Conservation (phyloP, 2,888 invertebrate genomes). For the Lithophane leautieri region DNA sequence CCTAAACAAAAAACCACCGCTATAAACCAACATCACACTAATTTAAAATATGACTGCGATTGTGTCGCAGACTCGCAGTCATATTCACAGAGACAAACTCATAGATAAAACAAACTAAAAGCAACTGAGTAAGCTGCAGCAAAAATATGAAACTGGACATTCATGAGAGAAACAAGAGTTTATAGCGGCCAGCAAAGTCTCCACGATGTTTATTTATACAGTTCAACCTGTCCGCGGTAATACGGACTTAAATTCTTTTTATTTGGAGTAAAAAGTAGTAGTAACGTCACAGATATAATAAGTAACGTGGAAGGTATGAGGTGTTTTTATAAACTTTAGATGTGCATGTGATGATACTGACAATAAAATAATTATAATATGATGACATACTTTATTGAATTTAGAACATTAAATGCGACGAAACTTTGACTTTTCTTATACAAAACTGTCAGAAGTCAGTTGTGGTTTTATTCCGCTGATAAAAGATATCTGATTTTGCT, state of each 20-base stretch:
- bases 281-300: too few relatives aligned
- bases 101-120: conserved; percentile 54
- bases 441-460: neutral
- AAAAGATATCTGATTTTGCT: neutral
- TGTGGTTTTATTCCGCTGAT: neutral
- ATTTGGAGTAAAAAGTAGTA: conserved; percentile 32
- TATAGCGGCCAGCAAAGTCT: conserved; percentile 52
- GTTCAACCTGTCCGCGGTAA: conserved; percentile 56
- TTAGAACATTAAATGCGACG: neutral
- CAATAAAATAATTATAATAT: neutral
- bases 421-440: too few relatives aligned
- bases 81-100: conserved; percentile 30
- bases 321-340: neutral
- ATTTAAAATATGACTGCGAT: conserved; percentile 51
- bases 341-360: neutral
- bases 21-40: conserved; percentile 34
- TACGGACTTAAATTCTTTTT: conserved; percentile 43
- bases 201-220: conserved; percentile 60
- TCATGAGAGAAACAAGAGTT: conserved; percentile 64
- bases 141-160: conserved; percentile 64
- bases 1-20: conserved; percentile 10
- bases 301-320: neutral
- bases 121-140: conserved; percentile 53
- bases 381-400: neutral
- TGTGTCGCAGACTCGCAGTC: too few relatives aligned